Evolutionary conservation across 2,797 vertebrate genomes (phyloP).

Genomic region (Anguilla marmorata): DNA sequence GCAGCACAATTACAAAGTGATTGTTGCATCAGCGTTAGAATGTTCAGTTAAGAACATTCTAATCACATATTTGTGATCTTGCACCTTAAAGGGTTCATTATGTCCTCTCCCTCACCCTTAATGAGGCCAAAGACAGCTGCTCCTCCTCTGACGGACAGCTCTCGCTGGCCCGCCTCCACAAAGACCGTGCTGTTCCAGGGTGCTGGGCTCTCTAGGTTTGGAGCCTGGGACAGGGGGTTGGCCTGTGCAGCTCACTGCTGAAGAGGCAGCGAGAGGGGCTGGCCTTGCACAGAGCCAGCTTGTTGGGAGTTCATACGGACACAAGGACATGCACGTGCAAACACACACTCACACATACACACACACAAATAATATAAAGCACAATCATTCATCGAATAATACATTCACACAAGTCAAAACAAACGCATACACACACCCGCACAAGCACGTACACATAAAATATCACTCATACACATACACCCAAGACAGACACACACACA

Average conservation of each 20-base stretch:
- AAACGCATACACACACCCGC: neutral
- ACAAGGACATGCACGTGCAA: neutral
- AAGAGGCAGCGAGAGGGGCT: neutral
- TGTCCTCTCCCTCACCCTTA: too few relatives aligned
- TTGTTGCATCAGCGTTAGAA: too few relatives aligned
- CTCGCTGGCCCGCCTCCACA: neutral
- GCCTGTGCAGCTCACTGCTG: neutral
- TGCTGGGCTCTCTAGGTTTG: neutral
- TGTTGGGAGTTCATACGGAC: neutral
- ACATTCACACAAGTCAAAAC: neutral
- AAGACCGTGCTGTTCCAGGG: neutral
- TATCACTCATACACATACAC: neutral
- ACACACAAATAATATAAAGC: too few relatives aligned
- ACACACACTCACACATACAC: neutral
- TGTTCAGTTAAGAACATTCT: too few relatives aligned
- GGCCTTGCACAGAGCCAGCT: neutral
- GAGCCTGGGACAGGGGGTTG: neutral
- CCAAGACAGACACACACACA: neutral
- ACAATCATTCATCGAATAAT: neutral
- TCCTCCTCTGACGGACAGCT: neutral
- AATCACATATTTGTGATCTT: too few relatives aligned
- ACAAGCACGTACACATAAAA: neutral
- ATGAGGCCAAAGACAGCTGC: neutral
- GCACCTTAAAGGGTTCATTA: too few relatives aligned
- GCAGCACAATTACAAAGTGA: too few relatives aligned